Evolutionary conservation across 2,113 vertebrate genomes (phyloP), one percentile per base, ranked within the genome.

Genomic region (Tachycineta bicolor): DNA sequence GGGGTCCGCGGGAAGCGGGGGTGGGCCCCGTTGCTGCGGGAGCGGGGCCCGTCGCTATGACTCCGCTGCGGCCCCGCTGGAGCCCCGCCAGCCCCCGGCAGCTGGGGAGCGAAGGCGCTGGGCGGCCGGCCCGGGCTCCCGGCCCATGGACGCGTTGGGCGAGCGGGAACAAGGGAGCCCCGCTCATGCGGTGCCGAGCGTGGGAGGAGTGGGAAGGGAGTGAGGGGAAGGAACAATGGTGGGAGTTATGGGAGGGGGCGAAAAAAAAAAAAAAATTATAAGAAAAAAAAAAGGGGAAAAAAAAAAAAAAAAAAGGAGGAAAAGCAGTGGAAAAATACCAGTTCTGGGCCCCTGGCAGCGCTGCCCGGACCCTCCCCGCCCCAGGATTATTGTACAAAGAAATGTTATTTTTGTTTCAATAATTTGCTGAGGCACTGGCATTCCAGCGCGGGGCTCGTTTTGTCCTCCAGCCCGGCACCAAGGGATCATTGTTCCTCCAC

Each of bases 281-380:
- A 21, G 5, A 5, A 9, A 47, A 68, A 26, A 68, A 68, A 34
- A 46, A 62, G 24, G 16, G 4, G 2, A 9, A 20, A 20, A 68
- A 28, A 49, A 68, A 49, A 46, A 62, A 50, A 76, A 73, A 79
- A 62, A 53, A 34, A 64, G 13, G 3, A 22, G 67, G 14, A 50
- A 92, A 92, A 86, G 88, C 92, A 91, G 92, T 83, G 94, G 96
- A 97, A 97, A 95, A 90, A 87, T 93, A 94, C 95, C 85, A 64
- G 59, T 69, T 75, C 87, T 82, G 70, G 88, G 87, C 82, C 67
- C 85, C 88, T 75, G 76, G 69, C 94, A 92, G 94, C 76, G 92
- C 85, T 86, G 79, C 83, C 79, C 62, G 56, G 85, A 76, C 90
- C 87, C 86, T 86, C 89, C 79, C 89, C 87, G 92, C 95, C 87